Base-by-base conservation (phyloP, 2,113 vertebrate genomes). In the Cephalopholis sonnerati region DNA sequence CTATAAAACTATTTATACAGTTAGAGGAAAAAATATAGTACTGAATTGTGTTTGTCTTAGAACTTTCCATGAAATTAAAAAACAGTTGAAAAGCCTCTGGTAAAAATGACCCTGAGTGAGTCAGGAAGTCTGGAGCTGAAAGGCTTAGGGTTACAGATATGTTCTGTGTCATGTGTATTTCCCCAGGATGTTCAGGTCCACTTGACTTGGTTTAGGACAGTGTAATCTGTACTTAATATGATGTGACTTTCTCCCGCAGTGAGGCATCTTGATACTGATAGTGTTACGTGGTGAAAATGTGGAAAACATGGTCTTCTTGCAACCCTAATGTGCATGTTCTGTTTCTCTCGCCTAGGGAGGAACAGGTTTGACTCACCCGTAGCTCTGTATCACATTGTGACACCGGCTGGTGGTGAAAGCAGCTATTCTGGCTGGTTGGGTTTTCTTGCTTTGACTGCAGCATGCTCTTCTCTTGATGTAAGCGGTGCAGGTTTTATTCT, bases 1-100 rank as follows among this genome's bases (percentile, higher is more conserved):
- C 20, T 17, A 54, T 36, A 29, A 73, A 74, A 68, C 32, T 57
- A n/a, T 70, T 80, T 58, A 71, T 39, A 63, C 41, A 44, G 11
- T 44, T 11, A 54, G 6, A 11, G 22, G 4, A 69, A 2, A 41
- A 79, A 62, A 51, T 36, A 29, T 20, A 53, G 22, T 7, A 17
- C 24, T 64, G 41, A 41, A 50, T 55, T 59, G 4, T 7, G 9
- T 25, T 67, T 68, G 3, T 46, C 51, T 41, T 3, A 24, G 5
- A 41, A 25, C 22, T 17, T 72, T 25, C 39, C 4, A 20, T 44
- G 2, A 54, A 72, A 48, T 64, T n/a, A 5, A 44, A 82, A 82
- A 51, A 13, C 48, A 44, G 53, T 17, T 48, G 13, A 20, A 65
- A 32, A 50, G 0, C 46, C 17, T 29, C 18, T n/a, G 65, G 16